A percentile compares a stretch with the other conserved stretches of the same genome.
phyloP scores from a whole-genome alignment of 2,797 vertebrate species.

The Lepus townsendii region DNA sequence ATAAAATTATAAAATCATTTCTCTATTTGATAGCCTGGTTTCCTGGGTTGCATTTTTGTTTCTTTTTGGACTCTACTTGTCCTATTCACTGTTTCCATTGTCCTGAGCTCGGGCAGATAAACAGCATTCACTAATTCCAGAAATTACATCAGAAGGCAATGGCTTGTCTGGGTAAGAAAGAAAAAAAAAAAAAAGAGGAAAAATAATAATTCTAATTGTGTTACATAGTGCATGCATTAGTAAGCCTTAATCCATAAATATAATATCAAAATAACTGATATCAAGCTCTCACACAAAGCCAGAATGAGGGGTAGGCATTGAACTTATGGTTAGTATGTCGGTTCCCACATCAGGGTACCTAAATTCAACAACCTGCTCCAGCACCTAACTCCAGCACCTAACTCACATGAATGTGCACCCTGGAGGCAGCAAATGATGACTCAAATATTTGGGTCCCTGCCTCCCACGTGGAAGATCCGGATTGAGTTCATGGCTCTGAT shows the following conservation, averaged over 20 bases:
- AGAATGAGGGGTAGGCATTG: no score
- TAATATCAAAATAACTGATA: conserved; percentile 11
- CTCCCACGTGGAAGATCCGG: no score
- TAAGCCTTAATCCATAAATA: not conserved
- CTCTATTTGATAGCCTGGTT: not conserved
- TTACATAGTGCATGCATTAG: not conserved
- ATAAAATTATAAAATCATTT: not conserved
- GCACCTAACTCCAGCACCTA: no score
- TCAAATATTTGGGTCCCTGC: no score
- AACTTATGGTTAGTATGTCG: no score
- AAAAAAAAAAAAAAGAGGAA: not conserved
- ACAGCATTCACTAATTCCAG: not conserved
- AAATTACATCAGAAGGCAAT: not conserved
- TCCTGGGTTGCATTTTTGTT: not conserved
- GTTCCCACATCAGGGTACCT: no score
- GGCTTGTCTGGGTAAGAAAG: not conserved
- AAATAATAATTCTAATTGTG: not conserved
- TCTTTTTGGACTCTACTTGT: not conserved
- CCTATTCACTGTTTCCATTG: not conserved
- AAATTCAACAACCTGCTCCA: no score
- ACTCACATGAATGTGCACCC: no score
- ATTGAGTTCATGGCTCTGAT: no score
- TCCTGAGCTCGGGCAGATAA: not conserved
- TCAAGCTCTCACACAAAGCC: not conserved
- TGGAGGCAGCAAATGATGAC: no score